Evolutionary conservation across 2,113 vertebrate genomes (phyloP).

Genomic region (Brienomyrus brachyistius): DNA sequence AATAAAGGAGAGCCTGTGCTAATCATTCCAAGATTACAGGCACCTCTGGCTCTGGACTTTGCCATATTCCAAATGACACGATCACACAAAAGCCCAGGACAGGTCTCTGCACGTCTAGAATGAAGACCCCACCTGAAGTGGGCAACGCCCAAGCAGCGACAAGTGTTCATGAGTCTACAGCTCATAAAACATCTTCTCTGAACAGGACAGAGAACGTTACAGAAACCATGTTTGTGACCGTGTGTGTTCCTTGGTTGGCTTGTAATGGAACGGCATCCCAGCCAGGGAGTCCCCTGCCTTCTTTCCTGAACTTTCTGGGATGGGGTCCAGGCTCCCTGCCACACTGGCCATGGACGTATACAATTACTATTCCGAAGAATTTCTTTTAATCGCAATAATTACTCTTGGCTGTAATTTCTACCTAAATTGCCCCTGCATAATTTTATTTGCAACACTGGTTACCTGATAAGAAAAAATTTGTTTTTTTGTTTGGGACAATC

Average conservation of each 20-base stretch:
- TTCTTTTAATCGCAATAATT: not conserved
- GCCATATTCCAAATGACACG: conserved; percentile 26
- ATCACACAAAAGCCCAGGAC: not conserved
- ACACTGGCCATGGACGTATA: not conserved
- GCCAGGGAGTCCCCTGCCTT: not conserved
- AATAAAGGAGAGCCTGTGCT: not conserved
- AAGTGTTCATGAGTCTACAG: not conserved
- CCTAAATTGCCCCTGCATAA: not conserved
- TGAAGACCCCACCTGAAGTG: not conserved
- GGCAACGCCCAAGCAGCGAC: not conserved
- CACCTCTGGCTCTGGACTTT: conserved; percentile 37
- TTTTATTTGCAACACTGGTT: not conserved
- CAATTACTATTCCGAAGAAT: not conserved
- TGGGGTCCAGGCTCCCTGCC: not conserved
- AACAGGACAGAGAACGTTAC: not conserved
- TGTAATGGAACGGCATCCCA: not conserved
- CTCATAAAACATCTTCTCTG: not conserved
- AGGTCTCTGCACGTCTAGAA: not conserved
- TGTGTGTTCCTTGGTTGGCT: not conserved
- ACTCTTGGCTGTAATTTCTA: not conserved
- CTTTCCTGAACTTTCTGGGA: not conserved
- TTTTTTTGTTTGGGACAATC: not conserved
- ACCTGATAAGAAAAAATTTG: not conserved
- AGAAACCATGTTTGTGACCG: not conserved
- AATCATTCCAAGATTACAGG: conserved; percentile 32